Evolutionary conservation across 2,797 vertebrate species (phyloP).

Genomic region (Chrysocyon brachyurus): DNA sequence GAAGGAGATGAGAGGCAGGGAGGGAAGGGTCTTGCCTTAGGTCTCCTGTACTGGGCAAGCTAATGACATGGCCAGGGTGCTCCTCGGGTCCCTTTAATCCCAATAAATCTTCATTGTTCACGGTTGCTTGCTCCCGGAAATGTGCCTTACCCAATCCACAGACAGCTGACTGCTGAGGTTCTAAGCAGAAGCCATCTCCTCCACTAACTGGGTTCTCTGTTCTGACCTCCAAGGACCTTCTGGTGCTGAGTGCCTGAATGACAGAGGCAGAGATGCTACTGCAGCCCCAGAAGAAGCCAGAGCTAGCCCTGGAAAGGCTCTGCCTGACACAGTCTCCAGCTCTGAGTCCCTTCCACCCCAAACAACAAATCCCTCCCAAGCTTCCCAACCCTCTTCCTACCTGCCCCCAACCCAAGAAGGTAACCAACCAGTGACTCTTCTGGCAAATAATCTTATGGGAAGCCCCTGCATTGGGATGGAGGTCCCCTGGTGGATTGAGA

Average conservation of each 20-base stretch:
- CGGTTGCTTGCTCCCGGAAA: neutral
- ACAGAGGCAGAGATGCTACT: fast-evolving
- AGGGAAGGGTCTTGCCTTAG: neutral
- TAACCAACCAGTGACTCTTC: neutral
- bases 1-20: neutral
- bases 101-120: fast-evolving
- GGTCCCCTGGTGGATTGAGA: neutral
- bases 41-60: neutral
- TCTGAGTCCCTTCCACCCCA: neutral
- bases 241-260: slow-evolving; percentile 82
- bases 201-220: slow-evolving; percentile 41
- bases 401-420: neutral
- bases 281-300: neutral
- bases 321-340: fast-evolving
- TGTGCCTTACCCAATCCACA: fast-evolving
- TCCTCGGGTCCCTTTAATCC: neutral
- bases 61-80: neutral
- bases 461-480: neutral
- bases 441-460: neutral
- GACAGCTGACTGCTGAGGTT: neutral
- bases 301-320: neutral
- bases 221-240: slow-evolving; percentile 81
- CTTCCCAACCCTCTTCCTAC: neutral
- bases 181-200: neutral
- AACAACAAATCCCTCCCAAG: neutral